These are phyloP conservation scores for Gymnorhina tibicen DNA, from an alignment of 2,113 vertebrate species.

Conservation along the genomic window DNA sequence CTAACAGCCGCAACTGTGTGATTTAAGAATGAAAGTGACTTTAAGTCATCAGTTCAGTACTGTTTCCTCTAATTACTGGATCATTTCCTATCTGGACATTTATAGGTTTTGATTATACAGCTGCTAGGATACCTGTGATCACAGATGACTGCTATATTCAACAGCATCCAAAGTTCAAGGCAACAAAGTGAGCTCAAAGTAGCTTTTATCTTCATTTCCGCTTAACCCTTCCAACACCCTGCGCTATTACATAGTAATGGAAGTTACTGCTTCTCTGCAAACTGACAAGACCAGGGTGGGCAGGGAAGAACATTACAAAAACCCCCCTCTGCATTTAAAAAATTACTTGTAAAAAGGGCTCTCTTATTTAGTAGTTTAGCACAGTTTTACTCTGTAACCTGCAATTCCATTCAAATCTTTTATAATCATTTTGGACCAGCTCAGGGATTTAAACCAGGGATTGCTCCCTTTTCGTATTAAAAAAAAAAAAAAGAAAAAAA, in stretches of 20 bases:
- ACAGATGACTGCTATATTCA: constrained; percentile 1
- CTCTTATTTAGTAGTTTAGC: constrained; percentile 18
- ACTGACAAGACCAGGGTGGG: neutral
- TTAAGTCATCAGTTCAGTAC: constrained; percentile 21
- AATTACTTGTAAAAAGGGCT: neutral
- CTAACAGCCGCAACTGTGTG: neutral
- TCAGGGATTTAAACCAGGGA: neutral
- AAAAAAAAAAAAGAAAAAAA: neutral
- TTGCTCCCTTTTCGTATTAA: neutral
- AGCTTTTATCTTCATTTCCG: neutral
- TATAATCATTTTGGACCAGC: neutral
- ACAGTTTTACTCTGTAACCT: constrained; percentile 22
- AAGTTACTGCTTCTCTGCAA: neutral
- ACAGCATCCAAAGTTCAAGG: constrained; percentile 47
- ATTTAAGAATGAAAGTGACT: constrained; percentile 25
- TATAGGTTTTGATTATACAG: constrained; percentile 4
- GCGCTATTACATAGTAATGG: neutral
- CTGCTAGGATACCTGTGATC: constrained; percentile 30
- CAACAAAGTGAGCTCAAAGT: neutral
- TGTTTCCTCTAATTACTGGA: constrained; percentile 43
- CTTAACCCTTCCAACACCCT: constrained; percentile 11
- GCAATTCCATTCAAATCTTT: neutral
- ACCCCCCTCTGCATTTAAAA: neutral
- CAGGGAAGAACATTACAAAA: neutral
- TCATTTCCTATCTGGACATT: constrained; percentile 45